These are phyloP conservation scores for Crocodylus rhombifer DNA, from an alignment of 2,797 vertebrate species.

Conservation along the genomic window DNA sequence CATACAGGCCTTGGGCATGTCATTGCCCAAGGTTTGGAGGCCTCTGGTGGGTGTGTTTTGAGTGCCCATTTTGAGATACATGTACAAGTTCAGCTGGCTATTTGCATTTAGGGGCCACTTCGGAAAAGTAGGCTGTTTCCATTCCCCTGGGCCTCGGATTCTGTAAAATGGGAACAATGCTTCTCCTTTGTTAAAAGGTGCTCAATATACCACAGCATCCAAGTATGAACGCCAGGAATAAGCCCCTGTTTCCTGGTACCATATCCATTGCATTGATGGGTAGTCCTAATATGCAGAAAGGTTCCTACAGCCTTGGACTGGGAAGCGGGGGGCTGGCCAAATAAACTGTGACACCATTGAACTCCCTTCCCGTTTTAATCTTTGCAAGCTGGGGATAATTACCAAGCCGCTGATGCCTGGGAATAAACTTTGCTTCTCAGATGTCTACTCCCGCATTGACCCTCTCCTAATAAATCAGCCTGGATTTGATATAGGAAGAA, in stretches of 20 bases:
- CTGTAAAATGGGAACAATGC: neutral
- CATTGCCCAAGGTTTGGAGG: constrained; percentile 50
- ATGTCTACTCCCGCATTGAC: rapidly evolving
- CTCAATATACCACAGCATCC: neutral
- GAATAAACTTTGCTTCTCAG: neutral
- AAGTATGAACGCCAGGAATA: neutral
- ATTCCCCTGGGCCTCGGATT: neutral
- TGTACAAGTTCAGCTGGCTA: neutral
- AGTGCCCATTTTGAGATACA: neutral
- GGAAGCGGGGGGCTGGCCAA: neutral
- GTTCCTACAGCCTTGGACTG: neutral
- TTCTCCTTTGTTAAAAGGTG: neutral
- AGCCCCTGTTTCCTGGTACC: neutral
- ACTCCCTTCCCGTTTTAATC: neutral
- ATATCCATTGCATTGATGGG: neutral
- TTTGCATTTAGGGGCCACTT: neutral
- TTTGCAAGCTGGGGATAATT: neutral
- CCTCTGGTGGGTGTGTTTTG: constrained; percentile 14
- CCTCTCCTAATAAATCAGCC: neutral
- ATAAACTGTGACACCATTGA: neutral
- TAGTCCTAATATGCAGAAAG: neutral
- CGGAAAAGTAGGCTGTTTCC: neutral
- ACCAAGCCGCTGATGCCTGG: neutral
- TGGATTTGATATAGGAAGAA: neutral
- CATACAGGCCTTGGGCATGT: constrained; percentile 49